A percentile compares a stretch with the other conserved stretches of the same genome.
Evolutionary conservation across 2,888 invertebrate species (phyloP).

Genomic region (Dolomedes plantarius): DNA sequence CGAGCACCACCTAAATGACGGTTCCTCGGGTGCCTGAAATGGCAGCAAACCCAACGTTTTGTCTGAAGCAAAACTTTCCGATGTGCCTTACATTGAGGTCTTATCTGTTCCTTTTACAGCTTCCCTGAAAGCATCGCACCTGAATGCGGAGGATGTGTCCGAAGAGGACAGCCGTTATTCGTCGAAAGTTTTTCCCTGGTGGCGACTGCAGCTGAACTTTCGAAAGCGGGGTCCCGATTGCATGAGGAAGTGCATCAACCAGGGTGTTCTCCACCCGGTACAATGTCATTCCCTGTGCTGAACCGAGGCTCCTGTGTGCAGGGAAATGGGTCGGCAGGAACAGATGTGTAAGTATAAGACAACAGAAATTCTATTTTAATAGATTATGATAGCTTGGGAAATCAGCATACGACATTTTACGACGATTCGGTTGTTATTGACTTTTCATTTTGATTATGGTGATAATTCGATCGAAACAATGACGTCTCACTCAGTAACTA

Average conservation of each 20-base stretch:
- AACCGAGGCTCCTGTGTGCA: slow-evolving; percentile 8
- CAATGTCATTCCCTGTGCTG: slow-evolving; percentile 77
- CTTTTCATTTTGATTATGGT: too few species aligned
- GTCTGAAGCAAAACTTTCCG: too few species aligned
- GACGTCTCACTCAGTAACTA: too few species aligned
- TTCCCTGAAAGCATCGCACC: slow-evolving; percentile 1
- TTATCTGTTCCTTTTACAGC: background rate
- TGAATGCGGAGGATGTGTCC: background rate
- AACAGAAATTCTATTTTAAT: too few species aligned
- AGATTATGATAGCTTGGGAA: too few species aligned
- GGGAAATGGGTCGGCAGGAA: background rate
- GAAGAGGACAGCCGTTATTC: background rate
- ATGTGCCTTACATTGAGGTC: too few species aligned
- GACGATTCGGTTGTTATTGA: too few species aligned
- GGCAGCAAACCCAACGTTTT: too few species aligned
- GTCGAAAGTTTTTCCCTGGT: slow-evolving; percentile 22
- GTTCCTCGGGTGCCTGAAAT: too few species aligned
- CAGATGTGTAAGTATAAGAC: background rate
- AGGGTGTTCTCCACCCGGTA: slow-evolving; percentile 76
- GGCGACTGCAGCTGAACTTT: slow-evolving; percentile 59
- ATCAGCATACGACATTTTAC: too few species aligned
- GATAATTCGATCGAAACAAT: too few species aligned
- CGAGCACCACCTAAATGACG: too few species aligned
- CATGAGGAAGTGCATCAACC: slow-evolving; percentile 76
- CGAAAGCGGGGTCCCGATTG: slow-evolving; percentile 76